Evolutionary conservation across 2,888 invertebrate genomes (phyloP).

Genomic region (Agrenia bidenticulata): DNA sequence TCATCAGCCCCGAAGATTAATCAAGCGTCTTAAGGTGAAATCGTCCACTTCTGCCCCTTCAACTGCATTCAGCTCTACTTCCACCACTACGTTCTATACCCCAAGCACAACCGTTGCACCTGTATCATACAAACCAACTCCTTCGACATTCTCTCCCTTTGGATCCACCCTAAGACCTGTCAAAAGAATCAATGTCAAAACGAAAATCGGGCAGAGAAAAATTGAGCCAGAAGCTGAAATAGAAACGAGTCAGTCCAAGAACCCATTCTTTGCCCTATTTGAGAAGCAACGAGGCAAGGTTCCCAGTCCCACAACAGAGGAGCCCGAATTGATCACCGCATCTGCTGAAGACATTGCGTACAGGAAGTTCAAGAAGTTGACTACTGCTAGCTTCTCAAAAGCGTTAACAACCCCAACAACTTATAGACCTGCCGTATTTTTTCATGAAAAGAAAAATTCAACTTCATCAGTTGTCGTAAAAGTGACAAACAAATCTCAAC

Average conservation of each 20-base stretch:
- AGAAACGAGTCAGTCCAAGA: background rate
- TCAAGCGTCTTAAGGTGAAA: constrained; percentile 35
- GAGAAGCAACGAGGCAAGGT: background rate
- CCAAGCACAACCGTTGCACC: constrained; percentile 18
- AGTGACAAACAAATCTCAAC: constrained; percentile 20
- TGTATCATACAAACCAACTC: background rate
- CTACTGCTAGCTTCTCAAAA: constrained; percentile 7
- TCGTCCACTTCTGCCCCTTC: constrained; percentile 28
- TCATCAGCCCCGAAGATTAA: constrained; percentile 19
- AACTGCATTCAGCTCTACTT: constrained; percentile 4
- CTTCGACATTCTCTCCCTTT: constrained; percentile 3
- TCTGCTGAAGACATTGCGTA: constrained; percentile 34
- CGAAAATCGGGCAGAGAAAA: constrained; percentile 26
- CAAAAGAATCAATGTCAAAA: constrained; percentile 38
- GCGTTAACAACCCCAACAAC: constrained; percentile 9
- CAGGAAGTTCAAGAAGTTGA: constrained; percentile 23
- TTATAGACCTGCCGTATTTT: background rate
- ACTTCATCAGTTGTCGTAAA: constrained; percentile 23
- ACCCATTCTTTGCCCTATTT: constrained; percentile 7
- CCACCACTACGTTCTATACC: background rate
- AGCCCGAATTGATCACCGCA: constrained; percentile 46
- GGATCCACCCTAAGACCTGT: constrained; percentile 42
- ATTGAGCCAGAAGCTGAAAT: background rate
- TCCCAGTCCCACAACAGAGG: constrained; percentile 32
- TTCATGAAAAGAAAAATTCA: constrained; percentile 13